Evolutionary conservation across 2,888 invertebrate genomes (phyloP).

Genomic region (Cosmia pyralina): DNA sequence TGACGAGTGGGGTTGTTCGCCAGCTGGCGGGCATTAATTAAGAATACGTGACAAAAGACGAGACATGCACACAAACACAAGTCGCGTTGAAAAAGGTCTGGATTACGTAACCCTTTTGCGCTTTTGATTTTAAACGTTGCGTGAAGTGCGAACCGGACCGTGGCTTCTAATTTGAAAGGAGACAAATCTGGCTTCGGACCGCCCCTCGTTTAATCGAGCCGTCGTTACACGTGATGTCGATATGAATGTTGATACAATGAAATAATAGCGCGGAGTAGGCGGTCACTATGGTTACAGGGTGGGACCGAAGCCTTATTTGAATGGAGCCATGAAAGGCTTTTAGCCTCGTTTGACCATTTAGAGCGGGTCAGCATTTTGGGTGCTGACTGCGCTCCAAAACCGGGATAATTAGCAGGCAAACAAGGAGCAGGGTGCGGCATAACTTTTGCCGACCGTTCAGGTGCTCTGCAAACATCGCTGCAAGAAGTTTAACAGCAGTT

Average conservation of each 20-base stretch:
- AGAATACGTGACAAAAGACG: conserved; percentile 91
- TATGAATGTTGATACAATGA: conserved; percentile 89
- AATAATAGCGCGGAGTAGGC: conserved; percentile 83
- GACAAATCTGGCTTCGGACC: conserved; percentile 88
- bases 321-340: conserved; percentile 83
- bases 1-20: conserved; percentile 85
- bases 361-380: conserved; percentile 85
- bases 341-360: conserved; percentile 86
- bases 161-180: conserved; percentile 88
- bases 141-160: conserved; percentile 86
- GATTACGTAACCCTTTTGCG: conserved; percentile 90
- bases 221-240: conserved; percentile 83
- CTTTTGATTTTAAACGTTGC: conserved; percentile 90
- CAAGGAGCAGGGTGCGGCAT: conserved; percentile 83
- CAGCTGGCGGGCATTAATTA: conserved; percentile 88
- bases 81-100: conserved; percentile 87
- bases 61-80: conserved; percentile 88
- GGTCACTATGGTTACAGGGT: conserved; percentile 87
- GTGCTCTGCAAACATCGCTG: conserved; percentile 88
- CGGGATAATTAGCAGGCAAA: conserved; percentile 89
- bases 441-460: conserved; percentile 88
- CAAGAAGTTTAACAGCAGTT: conserved; percentile 90
- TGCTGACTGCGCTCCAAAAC: conserved; percentile 80
- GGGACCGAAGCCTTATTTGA: conserved; percentile 81
- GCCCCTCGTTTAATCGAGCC: conserved; percentile 87